Conservation (phyloP, 2,113 vertebrate genomes). For the Pandion haliaetus region DNA sequence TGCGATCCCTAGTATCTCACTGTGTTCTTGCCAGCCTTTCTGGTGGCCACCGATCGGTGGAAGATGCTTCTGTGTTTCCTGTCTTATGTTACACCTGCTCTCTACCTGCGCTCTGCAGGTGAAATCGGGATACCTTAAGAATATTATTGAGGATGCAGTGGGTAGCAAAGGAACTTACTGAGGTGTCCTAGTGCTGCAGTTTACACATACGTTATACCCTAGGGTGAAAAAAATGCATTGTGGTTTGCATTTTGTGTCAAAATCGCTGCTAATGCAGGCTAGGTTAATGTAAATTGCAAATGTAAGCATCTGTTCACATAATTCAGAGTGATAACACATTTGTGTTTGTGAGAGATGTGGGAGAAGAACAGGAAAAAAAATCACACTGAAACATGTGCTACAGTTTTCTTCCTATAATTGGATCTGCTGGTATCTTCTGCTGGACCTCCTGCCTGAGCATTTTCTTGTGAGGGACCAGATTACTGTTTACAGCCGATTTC, state of each 20-base stretch:
- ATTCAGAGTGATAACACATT: not conserved
- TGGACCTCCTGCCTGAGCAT: not conserved
- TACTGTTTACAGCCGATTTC: not conserved
- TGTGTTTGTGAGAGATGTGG: not conserved
- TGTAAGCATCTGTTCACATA: not conserved
- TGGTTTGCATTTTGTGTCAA: not conserved
- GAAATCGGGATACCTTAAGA: not conserved
- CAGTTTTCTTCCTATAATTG: not conserved
- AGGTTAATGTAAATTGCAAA: not conserved
- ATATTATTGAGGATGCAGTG: not conserved
- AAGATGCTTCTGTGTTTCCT: not conserved
- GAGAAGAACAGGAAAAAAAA: not conserved
- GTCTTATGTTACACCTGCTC: not conserved
- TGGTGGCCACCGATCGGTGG: not conserved
- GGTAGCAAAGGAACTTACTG: not conserved
- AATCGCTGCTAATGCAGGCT: not conserved
- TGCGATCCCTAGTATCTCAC: rapidly evolving
- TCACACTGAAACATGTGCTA: not conserved
- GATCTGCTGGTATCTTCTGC: not conserved
- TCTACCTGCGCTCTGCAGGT: rapidly evolving
- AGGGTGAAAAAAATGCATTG: not conserved
- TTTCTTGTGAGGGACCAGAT: not conserved
- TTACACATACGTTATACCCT: not conserved
- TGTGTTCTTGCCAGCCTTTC: not conserved
- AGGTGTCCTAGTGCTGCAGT: not conserved